Percentiles rank a stretch among this genome's conserved stretches.
These are phyloP conservation scores for Alviniconcha strummeri DNA, from an alignment of 2,888 invertebrate species.

Conservation along the genomic window DNA sequence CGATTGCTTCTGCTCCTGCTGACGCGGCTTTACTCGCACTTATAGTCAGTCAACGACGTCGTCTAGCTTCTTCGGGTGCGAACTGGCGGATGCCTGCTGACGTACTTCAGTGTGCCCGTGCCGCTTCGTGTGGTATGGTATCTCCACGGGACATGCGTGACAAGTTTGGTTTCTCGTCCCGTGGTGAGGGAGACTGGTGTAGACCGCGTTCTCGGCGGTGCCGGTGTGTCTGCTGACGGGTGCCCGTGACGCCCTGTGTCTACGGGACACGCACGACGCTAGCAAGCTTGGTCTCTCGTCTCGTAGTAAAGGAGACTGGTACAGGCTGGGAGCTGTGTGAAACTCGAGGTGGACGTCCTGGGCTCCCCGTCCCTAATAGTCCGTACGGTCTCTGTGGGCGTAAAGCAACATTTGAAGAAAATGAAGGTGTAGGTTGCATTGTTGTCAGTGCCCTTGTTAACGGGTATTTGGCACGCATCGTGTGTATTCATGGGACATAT, in stretches of 20 bases:
- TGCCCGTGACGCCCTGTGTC: too few species aligned
- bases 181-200: not conserved
- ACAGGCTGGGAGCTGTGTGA: not conserved
- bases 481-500: too few species aligned
- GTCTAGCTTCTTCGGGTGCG: too few species aligned
- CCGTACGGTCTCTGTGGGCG: not conserved
- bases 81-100: not conserved
- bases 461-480: not conserved
- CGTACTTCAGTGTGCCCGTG: too few species aligned
- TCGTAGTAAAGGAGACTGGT: too few species aligned
- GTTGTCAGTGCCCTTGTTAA: not conserved
- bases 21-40: not conserved
- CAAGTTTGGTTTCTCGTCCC: not conserved
- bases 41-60: not conserved
- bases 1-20: conserved; percentile 56
- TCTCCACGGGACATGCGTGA: not conserved
- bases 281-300: too few species aligned
- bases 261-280: too few species aligned
- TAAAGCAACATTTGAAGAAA: not conserved
- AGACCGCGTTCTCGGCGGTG: not conserved
- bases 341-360: not conserved
- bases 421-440: not conserved
- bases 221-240: too few species aligned
- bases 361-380: not conserved
- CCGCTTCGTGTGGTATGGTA: not conserved